These are phyloP conservation scores for Tineola bisselliella DNA, from an alignment of 2,888 invertebrate genomes.

Conservation along the genomic window DNA sequence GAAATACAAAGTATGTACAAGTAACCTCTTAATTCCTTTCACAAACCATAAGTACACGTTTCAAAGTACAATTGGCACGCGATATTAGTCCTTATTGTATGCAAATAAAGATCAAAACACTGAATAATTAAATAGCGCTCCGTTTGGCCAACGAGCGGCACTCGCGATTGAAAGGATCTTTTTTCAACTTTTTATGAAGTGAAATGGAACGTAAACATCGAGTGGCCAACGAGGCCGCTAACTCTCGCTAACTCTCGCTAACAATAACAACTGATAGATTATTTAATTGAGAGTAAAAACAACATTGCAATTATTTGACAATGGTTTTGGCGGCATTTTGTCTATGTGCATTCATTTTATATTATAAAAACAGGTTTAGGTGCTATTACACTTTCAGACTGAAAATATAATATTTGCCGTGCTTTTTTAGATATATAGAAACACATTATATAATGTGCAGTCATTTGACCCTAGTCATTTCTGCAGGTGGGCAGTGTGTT, in stretches of 20 bases:
- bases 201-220: constrained; percentile 1
- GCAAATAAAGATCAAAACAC: too few species aligned
- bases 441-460: too few species aligned
- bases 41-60: background rate
- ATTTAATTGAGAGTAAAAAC: background rate
- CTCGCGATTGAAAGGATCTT: background rate
- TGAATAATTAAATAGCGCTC: too few species aligned
- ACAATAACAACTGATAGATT: background rate
- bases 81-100: too few species aligned
- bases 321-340: too few species aligned
- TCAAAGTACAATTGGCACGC: background rate
- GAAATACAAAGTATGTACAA: background rate
- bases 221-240: background rate
- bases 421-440: too few species aligned
- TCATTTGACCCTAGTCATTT: too few species aligned
- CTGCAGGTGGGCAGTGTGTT: too few species aligned
- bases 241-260: background rate
- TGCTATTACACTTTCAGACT: too few species aligned
- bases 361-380: too few species aligned
- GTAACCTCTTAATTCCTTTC: background rate
- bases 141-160: background rate
- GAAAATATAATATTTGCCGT: too few species aligned
- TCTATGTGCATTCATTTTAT: too few species aligned
- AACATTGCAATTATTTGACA: background rate
- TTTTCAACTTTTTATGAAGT: constrained; percentile 1